Conservation (phyloP, 2,888 invertebrate genomes). For the Exephanes ischioxanthus region DNA sequence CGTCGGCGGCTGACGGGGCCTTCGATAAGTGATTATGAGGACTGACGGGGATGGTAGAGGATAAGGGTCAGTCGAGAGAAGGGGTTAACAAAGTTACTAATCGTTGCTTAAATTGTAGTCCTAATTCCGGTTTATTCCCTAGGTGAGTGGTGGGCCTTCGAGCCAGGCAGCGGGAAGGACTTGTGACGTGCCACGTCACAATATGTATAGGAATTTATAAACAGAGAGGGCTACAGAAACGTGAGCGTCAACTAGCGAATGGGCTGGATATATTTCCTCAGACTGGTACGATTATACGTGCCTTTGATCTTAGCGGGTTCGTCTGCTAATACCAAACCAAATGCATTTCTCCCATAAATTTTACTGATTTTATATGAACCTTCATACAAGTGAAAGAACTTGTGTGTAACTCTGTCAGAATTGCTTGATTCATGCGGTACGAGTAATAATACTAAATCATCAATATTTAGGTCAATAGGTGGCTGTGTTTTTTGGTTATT, state of each 20-base stretch:
- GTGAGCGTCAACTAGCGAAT: neutral
- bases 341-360: constrained; percentile 18
- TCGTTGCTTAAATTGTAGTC: too few species aligned
- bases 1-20: too few species aligned
- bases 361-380: constrained; percentile 19
- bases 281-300: constrained; percentile 19
- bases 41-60: too few species aligned
- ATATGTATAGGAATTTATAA: too few species aligned
- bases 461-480: neutral
- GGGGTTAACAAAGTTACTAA: too few species aligned
- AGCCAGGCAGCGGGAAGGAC: too few species aligned
- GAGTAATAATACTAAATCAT: constrained; percentile 40
- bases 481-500: neutral
- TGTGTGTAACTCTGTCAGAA: constrained; percentile 24
- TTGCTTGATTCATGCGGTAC: constrained; percentile 46
- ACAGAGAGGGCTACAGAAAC: too few species aligned
- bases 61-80: too few species aligned
- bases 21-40: too few species aligned
- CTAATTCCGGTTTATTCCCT: too few species aligned
- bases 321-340: neutral
- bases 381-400: constrained; percentile 35
- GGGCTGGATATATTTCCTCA: constrained; percentile 17
- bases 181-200: too few species aligned
- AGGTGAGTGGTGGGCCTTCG: too few species aligned
- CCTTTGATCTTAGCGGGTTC: neutral